Base-by-base conservation (phyloP, 2,113 vertebrate genomes). In the Lampris incognitus region DNA sequence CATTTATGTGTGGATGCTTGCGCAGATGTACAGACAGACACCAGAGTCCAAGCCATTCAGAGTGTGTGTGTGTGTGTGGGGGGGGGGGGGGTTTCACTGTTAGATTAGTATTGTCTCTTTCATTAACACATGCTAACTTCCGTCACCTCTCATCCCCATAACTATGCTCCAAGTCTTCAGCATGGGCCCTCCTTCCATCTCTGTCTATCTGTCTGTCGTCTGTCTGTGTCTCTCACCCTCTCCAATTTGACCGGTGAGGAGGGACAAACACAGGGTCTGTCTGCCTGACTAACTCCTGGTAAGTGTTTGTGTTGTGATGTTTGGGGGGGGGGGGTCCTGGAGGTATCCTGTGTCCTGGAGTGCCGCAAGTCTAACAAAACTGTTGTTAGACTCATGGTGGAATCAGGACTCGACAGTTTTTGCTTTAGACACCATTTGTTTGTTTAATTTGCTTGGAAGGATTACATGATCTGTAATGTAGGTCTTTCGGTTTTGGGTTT, bases 81-180 rank as follows among this genome's bases (percentile, higher is more conserved):
- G 37, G 38, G 36, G 46, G 58, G 2, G 44, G 11, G 11, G 48
- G 58, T 76, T 78, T 39, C 69, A 10, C 1, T 64, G 73, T 85
- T 13, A 49, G 60, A 36, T 9, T n/a, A 54, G 24, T 59, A 58
- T 79, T 24, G 70, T 78, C 51, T 81, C 70, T 79, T 64, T 88
- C 89, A 89, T 91, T 91, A 88, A 91, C 90, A 78, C 70, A 42
- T 74, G 90, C 87, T 91, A 90, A 90, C 85, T 79, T 75, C 78
- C 82, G 78, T 70, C 80, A 63, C 38, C 3, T 76, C 49, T 85
- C 83, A 76, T 84, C 79, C 71, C 66, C 46, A 9, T 81, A 64
- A 76, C 69, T 72, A 56, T 58, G 72, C 66, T 74, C 63, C 81
- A 69, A 83, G 73, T 80, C 77, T 76, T 74, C 86, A 85, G 87